Conservation (phyloP, 2,113 vertebrate genomes). For the Charina bottae region DNA sequence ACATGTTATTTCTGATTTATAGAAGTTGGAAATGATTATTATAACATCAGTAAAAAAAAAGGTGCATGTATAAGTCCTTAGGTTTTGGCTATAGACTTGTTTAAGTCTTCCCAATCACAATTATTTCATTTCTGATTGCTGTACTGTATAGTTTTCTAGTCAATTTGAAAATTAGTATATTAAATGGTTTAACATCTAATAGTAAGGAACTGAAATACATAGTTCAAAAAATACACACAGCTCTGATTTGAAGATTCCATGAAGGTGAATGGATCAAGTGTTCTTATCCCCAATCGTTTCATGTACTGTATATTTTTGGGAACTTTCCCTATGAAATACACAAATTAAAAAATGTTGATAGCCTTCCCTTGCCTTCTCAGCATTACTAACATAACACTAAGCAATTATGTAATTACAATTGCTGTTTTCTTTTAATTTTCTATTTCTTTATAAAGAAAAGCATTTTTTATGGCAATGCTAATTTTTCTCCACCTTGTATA, state of each 20-base stretch:
- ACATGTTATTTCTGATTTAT: neutral
- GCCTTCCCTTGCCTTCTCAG: neutral
- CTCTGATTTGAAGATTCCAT: neutral
- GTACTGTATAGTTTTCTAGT: neutral
- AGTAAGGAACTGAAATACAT: neutral
- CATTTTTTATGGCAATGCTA: neutral
- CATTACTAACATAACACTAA: neutral
- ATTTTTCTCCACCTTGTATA: neutral
- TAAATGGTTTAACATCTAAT: neutral
- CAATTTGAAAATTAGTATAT: neutral
- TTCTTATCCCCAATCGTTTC: neutral
- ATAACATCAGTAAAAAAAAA: neutral
- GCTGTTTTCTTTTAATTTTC: neutral
- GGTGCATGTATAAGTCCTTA: neutral
- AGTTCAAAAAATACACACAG: conserved; percentile 9
- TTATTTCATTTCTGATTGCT: neutral
- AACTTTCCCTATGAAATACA: neutral
- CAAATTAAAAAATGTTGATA: neutral
- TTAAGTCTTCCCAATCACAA: neutral
- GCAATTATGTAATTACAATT: neutral
- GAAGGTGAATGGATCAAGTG: neutral
- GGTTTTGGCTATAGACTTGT: neutral
- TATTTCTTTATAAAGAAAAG: neutral
- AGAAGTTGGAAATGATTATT: neutral
- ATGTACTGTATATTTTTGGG: neutral